Evolutionary conservation across 2,888 invertebrate species (phyloP), one percentile per base, ranked within the genome.

Genomic region (Tenodera sinensis): DNA sequence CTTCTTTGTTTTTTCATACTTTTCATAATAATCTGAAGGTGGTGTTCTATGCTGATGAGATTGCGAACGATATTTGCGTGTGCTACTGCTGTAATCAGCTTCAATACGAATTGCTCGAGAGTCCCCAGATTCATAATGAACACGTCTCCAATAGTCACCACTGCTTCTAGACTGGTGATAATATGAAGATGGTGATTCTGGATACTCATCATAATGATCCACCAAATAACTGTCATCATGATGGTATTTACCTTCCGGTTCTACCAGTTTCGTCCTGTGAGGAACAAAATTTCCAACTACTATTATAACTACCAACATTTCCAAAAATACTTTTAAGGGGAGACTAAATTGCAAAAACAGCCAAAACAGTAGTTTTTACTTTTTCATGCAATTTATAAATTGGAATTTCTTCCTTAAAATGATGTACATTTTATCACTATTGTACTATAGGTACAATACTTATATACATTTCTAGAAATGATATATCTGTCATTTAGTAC

Each of bases 71-170:
- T 88, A 89, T 86, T 89, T 90, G 25, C 88, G 83, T 25, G 88
- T 83, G 8, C 93, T 93, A 15, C 93, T 93, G 25, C 93, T 92
- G 89, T 93, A 93, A 28, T 93, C 93, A n/a, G 92, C 88, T 28
- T 89, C 90, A 47, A 89, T 90, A 25, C 90, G 89, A 84, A 90
- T 86, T 81, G 89, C 89, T 47, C 91, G 88, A 2, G 84, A 42
- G 28, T 89, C 89, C 81, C 88, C 88, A 47, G 92, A 89, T 91
- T 93, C 93, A 90, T 93, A 93, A 89, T 93, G 93, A 7, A 93
- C 93, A 90, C 91, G 86, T n/a, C 91, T 89, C 90, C 90, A 91
- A 47, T 91, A 90, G 34, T 91, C 91, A 28, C 89, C 81, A n/a
- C 86, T 84, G 71, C 89, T 87, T 20, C 91, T 91, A 25, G 90